A percentile compares a stretch with the other conserved stretches of the same genome.
phyloP scores from a whole-genome alignment of 2,888 invertebrate species.

The Aspidiotus rigidus region DNA sequence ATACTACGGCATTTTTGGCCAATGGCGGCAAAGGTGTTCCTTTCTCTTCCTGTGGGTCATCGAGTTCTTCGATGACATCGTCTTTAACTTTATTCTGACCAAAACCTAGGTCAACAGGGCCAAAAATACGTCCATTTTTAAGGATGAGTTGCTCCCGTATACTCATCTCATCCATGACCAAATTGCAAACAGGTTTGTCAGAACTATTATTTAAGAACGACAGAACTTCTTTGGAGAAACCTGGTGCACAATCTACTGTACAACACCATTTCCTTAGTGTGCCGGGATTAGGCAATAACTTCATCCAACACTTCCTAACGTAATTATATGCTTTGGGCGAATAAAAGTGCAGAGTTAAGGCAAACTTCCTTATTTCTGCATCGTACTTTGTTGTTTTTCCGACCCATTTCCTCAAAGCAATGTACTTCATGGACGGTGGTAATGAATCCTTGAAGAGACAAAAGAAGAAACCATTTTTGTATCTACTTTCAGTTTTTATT shows the following conservation, averaged over 20 bases:
- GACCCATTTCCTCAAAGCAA: neutral
- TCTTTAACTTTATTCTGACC: too few species aligned
- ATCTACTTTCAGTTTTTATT: too few species aligned
- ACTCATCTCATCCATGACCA: constrained; percentile 33
- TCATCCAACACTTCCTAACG: constrained; percentile 21
- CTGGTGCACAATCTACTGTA: constrained; percentile 40
- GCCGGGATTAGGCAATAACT: constrained; percentile 12
- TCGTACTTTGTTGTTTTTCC: neutral
- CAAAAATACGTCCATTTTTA: neutral
- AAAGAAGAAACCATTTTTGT: too few species aligned
- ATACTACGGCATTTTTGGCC: constrained; percentile 9
- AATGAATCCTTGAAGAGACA: too few species aligned
- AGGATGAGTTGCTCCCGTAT: constrained; percentile 12
- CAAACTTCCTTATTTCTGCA: constrained; percentile 16
- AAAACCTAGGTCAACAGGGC: neutral
- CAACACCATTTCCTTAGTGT: constrained; percentile 31
- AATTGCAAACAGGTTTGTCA: constrained; percentile 17
- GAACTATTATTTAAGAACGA: constrained; percentile 16
- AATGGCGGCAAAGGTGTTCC: neutral
- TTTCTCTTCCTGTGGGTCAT: too few species aligned
- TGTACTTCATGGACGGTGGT: neutral
- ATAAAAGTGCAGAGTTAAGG: constrained; percentile 25
- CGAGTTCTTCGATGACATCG: too few species aligned
- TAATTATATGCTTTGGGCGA: constrained; percentile 29
- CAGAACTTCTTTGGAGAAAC: constrained; percentile 37